Evolutionary conservation across 2,113 vertebrate genomes (phyloP), one percentile per base, ranked within the genome.

Genomic region (Hydropotes inermis): DNA sequence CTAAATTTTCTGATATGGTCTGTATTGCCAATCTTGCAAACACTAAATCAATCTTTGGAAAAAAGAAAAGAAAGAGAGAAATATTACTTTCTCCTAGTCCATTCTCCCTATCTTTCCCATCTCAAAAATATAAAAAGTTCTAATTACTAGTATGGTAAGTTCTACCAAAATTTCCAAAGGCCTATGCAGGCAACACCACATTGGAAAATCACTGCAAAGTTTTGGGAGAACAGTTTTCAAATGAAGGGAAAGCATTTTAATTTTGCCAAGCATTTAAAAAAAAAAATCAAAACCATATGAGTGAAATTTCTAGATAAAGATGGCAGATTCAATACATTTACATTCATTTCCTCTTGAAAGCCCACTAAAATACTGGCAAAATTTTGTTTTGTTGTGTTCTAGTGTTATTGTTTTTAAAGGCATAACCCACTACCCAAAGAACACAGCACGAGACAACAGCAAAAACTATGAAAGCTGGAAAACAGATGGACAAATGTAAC

Each of bases 11-110:
- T 95, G 99, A 99, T 97, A 99, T 99, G 28, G 99, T 99, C 85
- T 99, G 99, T 97, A 99, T 96, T 47, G 99, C 99, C 95, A 99
- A 98, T 98, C 99, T 99, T 96, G 99, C 99, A 99, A 99, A 99
- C 87, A 99, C 99, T 5, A 99, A 99, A 98, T 99, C 99, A 98
- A 99, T 99, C 99, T 99, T 98, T 74, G 89, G 89, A 96, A 86
- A 84, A 33, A 87, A 95, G 91, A 55, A 96, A 55, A 84, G 27
- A 39, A 28, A 70, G 19, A 93, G 39, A 95, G 57, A 94, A 96
- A 93, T 79, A 94, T 97, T 97, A 97, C 60, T 86, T 96, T 96
- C 85, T 91, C 82, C 87, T 83, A 89, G 17, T 89, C n/a, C 79
- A 97, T 91, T 79, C 64, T 89, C 13, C 55, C 45, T 45, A 23